Evolutionary conservation across 2,888 invertebrate genomes (phyloP).

Genomic region (Eupelmus urozonus): DNA sequence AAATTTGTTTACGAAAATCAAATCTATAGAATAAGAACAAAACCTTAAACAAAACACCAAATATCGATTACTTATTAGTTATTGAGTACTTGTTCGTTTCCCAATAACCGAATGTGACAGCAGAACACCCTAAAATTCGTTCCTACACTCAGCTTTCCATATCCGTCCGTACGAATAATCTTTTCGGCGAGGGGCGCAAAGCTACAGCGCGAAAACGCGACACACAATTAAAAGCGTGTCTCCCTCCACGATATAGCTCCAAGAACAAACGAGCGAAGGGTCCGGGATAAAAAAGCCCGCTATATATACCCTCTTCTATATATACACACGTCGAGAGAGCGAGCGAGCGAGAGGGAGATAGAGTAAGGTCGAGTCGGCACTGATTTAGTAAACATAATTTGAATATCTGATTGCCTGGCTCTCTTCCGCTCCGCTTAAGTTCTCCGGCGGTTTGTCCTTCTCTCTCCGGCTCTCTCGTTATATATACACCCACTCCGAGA

Average conservation of each 20-base stretch:
- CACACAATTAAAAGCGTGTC: constrained; percentile 8
- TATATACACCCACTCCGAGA: neutral
- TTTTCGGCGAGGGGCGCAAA: neutral
- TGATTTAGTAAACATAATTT: constrained; percentile 72
- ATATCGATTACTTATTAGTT: no score
- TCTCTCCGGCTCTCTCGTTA: constrained; percentile 34
- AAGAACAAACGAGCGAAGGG: constrained; percentile 29
- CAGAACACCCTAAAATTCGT: no score
- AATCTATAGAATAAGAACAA: no score
- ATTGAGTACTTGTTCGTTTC: no score
- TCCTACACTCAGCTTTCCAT: no score
- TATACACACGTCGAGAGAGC: no score
- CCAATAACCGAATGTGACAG: no score
- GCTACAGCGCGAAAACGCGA: neutral
- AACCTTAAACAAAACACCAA: no score
- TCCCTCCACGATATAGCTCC: neutral
- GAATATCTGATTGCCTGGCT: constrained; percentile 72
- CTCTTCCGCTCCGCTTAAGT: constrained; percentile 58
- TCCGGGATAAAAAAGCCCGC: constrained; percentile 14
- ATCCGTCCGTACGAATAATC: no score
- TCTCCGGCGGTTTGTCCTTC: constrained; percentile 26
- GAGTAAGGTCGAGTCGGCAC: constrained; percentile 17
- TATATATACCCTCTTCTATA: no score
- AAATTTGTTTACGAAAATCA: no score
- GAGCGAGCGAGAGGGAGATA: no score